Conservation (phyloP, 1,140 invertebrate species). For the Cyrtorhinus lividipennis region DNA sequence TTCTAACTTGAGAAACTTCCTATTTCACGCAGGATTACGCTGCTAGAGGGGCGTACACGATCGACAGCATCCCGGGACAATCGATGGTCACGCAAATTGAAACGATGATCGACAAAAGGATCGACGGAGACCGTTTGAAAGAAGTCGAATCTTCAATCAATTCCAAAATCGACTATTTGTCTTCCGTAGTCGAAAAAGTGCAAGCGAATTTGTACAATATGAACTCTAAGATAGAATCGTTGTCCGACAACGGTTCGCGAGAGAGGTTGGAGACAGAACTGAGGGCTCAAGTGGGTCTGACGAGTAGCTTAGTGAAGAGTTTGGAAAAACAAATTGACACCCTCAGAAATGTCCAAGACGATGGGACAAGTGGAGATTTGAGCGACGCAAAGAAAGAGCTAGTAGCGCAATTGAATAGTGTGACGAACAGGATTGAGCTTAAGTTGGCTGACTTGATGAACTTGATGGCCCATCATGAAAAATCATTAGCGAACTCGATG, state of each 20-base stretch:
- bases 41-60: slow-evolving; percentile 46
- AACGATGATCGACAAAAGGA: slow-evolving; percentile 16
- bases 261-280: background rate
- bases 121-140: slow-evolving; percentile 11
- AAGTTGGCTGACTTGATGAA: slow-evolving; percentile 30
- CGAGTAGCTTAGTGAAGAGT: background rate
- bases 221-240: background rate
- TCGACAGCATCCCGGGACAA: slow-evolving; percentile 47
- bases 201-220: slow-evolving; percentile 9
- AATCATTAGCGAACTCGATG: slow-evolving; percentile 15
- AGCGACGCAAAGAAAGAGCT: background rate
- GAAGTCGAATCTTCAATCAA: slow-evolving; percentile 15
- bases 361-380: background rate
- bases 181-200: slow-evolving; percentile 17
- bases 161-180: slow-evolving; percentile 18
- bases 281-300: background rate
- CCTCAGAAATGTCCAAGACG: background rate
- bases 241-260: background rate
- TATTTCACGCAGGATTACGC: slow-evolving; percentile 48
- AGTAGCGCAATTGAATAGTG: background rate
- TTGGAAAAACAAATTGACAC: background rate
- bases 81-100: slow-evolving; percentile 30
- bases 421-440: slow-evolving; percentile 19
- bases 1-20: too few species aligned
- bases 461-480: slow-evolving; percentile 14